phyloP scores from a whole-genome alignment of 1,140 invertebrate genomes.

The Zaprionus tsacasi region DNA sequence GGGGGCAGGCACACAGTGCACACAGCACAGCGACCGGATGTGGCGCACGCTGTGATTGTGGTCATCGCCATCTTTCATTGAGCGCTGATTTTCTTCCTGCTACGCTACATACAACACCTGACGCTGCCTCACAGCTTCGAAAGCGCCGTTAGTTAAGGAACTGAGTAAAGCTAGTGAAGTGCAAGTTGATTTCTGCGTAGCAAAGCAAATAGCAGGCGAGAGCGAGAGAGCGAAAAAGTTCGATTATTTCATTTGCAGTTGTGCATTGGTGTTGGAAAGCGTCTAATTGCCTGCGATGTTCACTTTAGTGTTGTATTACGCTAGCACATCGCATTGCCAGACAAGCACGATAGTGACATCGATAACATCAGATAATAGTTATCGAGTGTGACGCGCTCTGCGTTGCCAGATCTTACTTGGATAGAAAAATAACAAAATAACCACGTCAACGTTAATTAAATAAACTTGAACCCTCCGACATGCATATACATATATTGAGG shows the following conservation, averaged over 20 bases:
- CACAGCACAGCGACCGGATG: constrained; percentile 28
- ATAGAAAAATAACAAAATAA: neutral
- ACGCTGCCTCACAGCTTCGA: neutral
- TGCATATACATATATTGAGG: neutral
- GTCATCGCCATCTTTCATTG: constrained; percentile 58
- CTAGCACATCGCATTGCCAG: neutral
- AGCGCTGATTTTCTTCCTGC: constrained; percentile 31
- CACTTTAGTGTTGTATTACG: neutral
- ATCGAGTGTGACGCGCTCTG: neutral
- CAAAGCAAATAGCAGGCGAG: neutral
- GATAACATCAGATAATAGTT: neutral
- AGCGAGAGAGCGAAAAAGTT: too few species aligned
- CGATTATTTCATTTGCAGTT: neutral
- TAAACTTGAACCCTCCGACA: neutral
- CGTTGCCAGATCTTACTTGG: neutral
- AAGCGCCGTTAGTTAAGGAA: neutral
- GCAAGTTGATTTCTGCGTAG: neutral
- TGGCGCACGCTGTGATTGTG: constrained; percentile 66
- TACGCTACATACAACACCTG: constrained; percentile 29
- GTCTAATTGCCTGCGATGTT: neutral
- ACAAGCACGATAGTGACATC: neutral
- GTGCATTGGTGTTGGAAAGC: neutral
- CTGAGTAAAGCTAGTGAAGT: neutral
- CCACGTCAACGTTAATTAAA: neutral
- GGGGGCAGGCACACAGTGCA: neutral